Evolutionary conservation across 2,888 invertebrate species (phyloP), one percentile per base, ranked within the genome.

Genomic region (Danaus chrysippus): DNA sequence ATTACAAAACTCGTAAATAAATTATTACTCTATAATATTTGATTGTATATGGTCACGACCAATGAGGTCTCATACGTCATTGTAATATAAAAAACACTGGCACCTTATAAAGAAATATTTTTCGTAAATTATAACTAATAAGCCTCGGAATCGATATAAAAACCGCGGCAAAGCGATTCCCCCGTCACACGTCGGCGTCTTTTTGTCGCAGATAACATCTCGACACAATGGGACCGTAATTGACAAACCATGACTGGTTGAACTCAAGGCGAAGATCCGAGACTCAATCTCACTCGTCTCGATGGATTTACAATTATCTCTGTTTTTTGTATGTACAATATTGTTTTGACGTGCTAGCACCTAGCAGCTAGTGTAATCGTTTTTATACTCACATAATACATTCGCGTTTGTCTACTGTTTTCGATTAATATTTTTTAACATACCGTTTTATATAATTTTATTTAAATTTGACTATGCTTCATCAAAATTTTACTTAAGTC

Each of bases 241-340:
- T 87, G 88, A 86, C 87, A 84, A 87, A 85, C 86, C 88, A 87
- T 88, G 87, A 88, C 87, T 87, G 72, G 86, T 81, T 82, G 82
- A 83, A 84, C 81, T 83, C 86, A 85, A 85, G 86, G 84, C 71
- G 62, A 64, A 65, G 65, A 46, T 46, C 46, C 46, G 13, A 46
- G 13, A 46, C 10, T 64, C 70, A 70, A 75, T 66, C 68, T 65
- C 73, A 75, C 76, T 76, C 79, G 79, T 80, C 79, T 76, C 75
- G 70, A 73, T 59, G 58, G 60, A 41, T 52, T 58, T 41, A 59
- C 58, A 17, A 46, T 42, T 59, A n/a, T 52, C 44, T 59, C 43
- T 63, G 41, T 57, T 63, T 57, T 53, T 52, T 42, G 52, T 53
- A 42, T 52, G 49, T 57, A 49, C 49, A 17, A 9, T 49, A 49